These are phyloP conservation scores for Ophion costatus DNA, from an alignment of 2,888 invertebrate species.

Conservation along the genomic window DNA sequence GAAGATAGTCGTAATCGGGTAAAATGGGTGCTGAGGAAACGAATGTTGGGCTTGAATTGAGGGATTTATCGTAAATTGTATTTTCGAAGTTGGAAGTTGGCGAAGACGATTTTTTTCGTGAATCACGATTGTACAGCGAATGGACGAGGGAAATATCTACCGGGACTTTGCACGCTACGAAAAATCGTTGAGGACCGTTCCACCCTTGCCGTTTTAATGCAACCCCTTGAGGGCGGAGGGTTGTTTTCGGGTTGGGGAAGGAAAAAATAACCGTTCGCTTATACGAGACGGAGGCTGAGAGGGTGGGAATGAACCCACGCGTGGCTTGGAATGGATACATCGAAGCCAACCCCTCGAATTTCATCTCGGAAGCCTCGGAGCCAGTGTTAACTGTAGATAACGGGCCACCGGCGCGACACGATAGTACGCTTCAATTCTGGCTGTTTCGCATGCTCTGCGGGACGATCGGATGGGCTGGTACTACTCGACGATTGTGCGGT, in stretches of 20 bases:
- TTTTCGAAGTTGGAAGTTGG: too few relatives aligned
- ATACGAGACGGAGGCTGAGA: conserved; percentile 41
- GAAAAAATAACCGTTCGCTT: conserved; percentile 7
- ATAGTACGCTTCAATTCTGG: conserved; percentile 67
- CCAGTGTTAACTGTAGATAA: conserved; percentile 75
- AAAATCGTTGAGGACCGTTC: too few relatives aligned
- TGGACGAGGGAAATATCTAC: too few relatives aligned
- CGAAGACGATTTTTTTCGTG: too few relatives aligned
- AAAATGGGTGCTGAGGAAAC: too few relatives aligned
- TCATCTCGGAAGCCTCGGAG: conserved; percentile 60
- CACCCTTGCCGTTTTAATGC: too few relatives aligned
- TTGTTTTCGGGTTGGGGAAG: conserved; percentile 30
- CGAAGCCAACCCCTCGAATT: conserved; percentile 60
- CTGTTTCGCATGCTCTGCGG: conserved; percentile 44
- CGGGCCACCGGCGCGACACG: conserved; percentile 68
- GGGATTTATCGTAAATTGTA: too few relatives aligned
- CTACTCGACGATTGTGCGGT: conserved; percentile 58
- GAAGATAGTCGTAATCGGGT: too few relatives aligned
- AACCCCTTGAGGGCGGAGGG: background rate
- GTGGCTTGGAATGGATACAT: conserved; percentile 2
- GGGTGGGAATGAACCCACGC: background rate
- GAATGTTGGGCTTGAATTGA: too few relatives aligned
- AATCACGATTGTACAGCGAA: too few relatives aligned
- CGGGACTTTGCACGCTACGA: too few relatives aligned
- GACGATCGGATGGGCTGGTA: conserved; percentile 44